phyloP scores from a whole-genome alignment of 1,140 invertebrate species.

The Helicoverpa armigera region DNA sequence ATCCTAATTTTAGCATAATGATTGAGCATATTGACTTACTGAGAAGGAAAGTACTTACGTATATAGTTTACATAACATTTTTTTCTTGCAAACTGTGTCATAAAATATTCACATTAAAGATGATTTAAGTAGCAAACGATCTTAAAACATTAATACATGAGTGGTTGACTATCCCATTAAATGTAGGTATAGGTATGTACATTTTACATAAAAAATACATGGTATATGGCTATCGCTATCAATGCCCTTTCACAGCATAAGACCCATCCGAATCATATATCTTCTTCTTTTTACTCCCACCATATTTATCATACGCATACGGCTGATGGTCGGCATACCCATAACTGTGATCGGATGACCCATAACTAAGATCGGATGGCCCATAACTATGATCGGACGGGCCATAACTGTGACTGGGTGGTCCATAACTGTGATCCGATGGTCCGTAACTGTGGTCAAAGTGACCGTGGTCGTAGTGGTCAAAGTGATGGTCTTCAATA shows the following conservation, averaged over 20 bases:
- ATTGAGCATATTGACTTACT: no score
- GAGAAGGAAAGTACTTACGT: no score
- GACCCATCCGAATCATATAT: constrained; percentile 75
- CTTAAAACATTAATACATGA: no score
- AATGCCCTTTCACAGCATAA: constrained; percentile 63
- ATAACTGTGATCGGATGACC: constrained; percentile 51
- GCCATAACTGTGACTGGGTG: constrained; percentile 40
- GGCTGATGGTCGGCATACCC: constrained; percentile 49
- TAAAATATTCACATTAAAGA: no score
- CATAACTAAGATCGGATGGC: constrained; percentile 25
- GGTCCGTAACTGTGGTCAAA: constrained; percentile 23
- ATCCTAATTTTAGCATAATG: no score
- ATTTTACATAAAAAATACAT: no score
- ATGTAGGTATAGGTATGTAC: no score
- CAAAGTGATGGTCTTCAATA: constrained; percentile 63
- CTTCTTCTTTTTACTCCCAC: constrained; percentile 55
- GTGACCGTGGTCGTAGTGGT: constrained; percentile 49
- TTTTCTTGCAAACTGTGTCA: no score
- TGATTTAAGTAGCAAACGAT: no score
- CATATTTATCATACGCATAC: constrained; percentile 63
- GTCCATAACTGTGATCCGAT: constrained; percentile 29
- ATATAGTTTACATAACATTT: no score
- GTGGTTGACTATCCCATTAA: no score
- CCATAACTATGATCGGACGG: constrained; percentile 32
- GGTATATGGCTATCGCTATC: not conserved